Percentiles rank a stretch among this genome's conserved stretches.
phyloP scores from a whole-genome alignment of 2,113 vertebrate genomes.

The Otis tarda region DNA sequence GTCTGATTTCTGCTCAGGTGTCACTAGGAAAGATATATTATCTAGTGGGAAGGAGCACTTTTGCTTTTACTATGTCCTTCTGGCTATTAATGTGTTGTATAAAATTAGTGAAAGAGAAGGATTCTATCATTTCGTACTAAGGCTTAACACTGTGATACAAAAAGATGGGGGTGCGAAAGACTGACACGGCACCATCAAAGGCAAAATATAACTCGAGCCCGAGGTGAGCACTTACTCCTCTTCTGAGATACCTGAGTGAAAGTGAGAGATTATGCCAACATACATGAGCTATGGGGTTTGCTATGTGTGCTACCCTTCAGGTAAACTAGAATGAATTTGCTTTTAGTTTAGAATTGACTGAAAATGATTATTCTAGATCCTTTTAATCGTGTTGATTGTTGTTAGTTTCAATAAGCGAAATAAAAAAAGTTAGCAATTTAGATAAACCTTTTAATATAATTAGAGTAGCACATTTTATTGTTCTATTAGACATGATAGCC shows the following conservation, averaged over 20 bases:
- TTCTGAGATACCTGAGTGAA: slow-evolving; percentile 20
- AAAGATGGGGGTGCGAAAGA: slow-evolving; percentile 5
- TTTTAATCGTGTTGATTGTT: neutral
- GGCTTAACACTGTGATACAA: slow-evolving; percentile 50
- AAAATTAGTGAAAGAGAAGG: slow-evolving; percentile 22
- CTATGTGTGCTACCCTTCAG: slow-evolving; percentile 3
- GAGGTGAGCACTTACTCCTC: neutral
- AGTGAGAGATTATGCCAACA: slow-evolving; percentile 12
- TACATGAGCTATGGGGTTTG: neutral
- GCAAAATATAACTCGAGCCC: neutral
- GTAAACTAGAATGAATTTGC: slow-evolving; percentile 35
- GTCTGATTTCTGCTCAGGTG: slow-evolving; percentile 54
- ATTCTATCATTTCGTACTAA: slow-evolving; percentile 54
- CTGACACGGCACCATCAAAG: neutral
- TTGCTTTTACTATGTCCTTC: slow-evolving; percentile 29
- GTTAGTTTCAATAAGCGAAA: slow-evolving; percentile 11
- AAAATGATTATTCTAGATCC: slow-evolving; percentile 11
- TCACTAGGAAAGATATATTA: slow-evolving; percentile 17
- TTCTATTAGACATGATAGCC: slow-evolving; percentile 77
- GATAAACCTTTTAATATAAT: slow-evolving; percentile 57
- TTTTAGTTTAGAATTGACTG: slow-evolving; percentile 1
- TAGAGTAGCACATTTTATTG: slow-evolving; percentile 65
- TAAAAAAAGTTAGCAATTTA: slow-evolving; percentile 8
- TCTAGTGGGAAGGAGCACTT: slow-evolving; percentile 25
- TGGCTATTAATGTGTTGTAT: slow-evolving; percentile 4